These are phyloP conservation scores for Helleia helle DNA, from an alignment of 2,888 invertebrate genomes.

Conservation along the genomic window DNA sequence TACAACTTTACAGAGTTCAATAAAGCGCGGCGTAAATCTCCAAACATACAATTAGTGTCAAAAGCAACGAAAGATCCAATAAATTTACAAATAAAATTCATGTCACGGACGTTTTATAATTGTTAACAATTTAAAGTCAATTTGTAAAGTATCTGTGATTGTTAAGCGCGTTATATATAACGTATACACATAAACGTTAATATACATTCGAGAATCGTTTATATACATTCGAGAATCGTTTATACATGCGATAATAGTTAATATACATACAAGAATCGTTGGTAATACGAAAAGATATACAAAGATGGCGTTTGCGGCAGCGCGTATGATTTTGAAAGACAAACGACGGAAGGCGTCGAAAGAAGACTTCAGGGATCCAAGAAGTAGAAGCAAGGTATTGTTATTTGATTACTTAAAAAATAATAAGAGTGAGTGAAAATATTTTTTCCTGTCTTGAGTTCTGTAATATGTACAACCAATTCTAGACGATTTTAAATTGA, in stretches of 20 bases:
- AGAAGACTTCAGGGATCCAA: slow-evolving; percentile 82
- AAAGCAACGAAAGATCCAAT: slow-evolving; percentile 40
- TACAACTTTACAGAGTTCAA: not conserved
- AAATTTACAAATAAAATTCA: slow-evolving; percentile 26
- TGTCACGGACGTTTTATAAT: slow-evolving; percentile 9
- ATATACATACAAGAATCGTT: not conserved
- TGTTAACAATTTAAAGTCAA: slow-evolving; percentile 21
- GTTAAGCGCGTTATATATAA: slow-evolving; percentile 8
- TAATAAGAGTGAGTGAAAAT: not conserved
- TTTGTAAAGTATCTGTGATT: slow-evolving; percentile 22
- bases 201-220: slow-evolving; percentile 7
- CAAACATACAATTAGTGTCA: not conserved
- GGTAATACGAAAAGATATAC: slow-evolving; percentile 11
- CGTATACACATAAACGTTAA: slow-evolving; percentile 9
- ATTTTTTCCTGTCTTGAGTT: too few relatives aligned
- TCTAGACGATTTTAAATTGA: too few relatives aligned
- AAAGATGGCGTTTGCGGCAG: slow-evolving; percentile 88
- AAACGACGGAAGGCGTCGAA: slow-evolving; percentile 86
- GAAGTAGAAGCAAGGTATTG: slow-evolving; percentile 87
- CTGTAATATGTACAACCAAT: too few relatives aligned
- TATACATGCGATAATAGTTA: not conserved
- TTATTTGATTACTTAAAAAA: slow-evolving; percentile 12
- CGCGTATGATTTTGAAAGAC: slow-evolving; percentile 88
- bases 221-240: not conserved
- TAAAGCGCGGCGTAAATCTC: not conserved